These are phyloP conservation scores for Mesodorylaimus sp. DNA, from an alignment of 2,888 invertebrate genomes.

Conservation along the genomic window DNA sequence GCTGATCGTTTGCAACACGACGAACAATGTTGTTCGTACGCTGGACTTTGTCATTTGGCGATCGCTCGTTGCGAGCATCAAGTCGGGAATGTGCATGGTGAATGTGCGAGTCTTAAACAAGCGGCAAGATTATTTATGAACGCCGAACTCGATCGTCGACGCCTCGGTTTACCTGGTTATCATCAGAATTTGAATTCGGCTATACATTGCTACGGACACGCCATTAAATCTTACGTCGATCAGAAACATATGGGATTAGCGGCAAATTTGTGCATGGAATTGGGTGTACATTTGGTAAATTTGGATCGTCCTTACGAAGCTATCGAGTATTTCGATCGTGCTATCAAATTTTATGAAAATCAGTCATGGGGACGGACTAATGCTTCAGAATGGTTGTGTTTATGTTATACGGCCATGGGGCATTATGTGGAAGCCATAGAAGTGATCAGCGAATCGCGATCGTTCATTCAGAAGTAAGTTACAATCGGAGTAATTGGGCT, in stretches of 20 bases:
- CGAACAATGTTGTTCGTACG: constrained; percentile 9
- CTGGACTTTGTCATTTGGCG: constrained; percentile 9
- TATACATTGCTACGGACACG: constrained; percentile 11
- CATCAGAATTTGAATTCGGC: constrained; percentile 7
- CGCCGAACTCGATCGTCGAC: neutral
- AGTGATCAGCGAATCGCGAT: constrained; percentile 46
- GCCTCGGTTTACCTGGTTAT: constrained; percentile 2
- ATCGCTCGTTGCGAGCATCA: constrained; percentile 6
- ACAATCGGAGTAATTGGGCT: too few species aligned
- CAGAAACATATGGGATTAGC: constrained; percentile 5
- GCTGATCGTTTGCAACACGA: constrained; percentile 1
- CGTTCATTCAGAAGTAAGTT: neutral
- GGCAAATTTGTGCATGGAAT: constrained; percentile 5
- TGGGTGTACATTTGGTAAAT: constrained; percentile 4
- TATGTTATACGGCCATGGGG: constrained; percentile 15
- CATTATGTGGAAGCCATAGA: constrained; percentile 57
- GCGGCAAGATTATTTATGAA: constrained; percentile 7
- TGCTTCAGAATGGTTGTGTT: neutral
- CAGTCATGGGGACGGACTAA: neutral
- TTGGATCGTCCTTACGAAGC: constrained; percentile 3
- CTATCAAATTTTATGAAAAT: neutral
- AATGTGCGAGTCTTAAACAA: neutral
- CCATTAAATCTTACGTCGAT: constrained; percentile 9
- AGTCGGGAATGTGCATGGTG: constrained; percentile 1
- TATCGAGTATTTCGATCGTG: constrained; percentile 4